Percentiles rank a stretch among this genome's conserved stretches.
These are phyloP conservation scores for Eudyptes chrysolophus DNA, from an alignment of 2,113 vertebrate genomes.

Conservation along the genomic window DNA sequence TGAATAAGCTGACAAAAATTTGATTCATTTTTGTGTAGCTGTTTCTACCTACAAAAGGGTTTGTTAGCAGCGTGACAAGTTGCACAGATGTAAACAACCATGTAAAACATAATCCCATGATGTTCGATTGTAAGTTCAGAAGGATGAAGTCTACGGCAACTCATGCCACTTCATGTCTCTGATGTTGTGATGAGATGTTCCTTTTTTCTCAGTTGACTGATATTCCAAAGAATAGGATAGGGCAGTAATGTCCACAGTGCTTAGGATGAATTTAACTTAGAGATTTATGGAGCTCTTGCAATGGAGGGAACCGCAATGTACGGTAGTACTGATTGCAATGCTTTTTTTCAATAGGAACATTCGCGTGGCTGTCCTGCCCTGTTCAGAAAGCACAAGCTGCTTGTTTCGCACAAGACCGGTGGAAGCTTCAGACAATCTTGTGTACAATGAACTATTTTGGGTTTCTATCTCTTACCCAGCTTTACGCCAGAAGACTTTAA, in stretches of 20 bases:
- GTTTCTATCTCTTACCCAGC: slow-evolving; percentile 84
- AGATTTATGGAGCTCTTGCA: not conserved
- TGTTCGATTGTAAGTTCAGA: not conserved
- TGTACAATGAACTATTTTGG: slow-evolving; percentile 88
- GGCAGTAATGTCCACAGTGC: not conserved
- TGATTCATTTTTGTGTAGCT: not conserved
- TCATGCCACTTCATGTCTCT: not conserved
- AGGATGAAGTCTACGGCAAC: not conserved
- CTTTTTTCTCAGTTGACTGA: not conserved
- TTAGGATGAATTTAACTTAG: not conserved
- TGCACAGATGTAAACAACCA: not conserved
- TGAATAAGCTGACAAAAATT: not conserved
- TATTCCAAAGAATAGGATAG: not conserved
- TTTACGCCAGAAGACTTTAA: slow-evolving; percentile 91
- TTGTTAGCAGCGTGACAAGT: not conserved
- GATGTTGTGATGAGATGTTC: not conserved
- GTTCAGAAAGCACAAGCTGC: slow-evolving; percentile 85
- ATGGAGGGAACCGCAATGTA: not conserved
- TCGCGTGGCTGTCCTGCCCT: slow-evolving; percentile 88
- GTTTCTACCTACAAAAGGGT: not conserved
- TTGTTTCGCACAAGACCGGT: slow-evolving; percentile 86
- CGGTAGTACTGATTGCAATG: not conserved
- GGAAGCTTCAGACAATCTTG: slow-evolving; percentile 73
- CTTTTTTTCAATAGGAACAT: slow-evolving; percentile 77
- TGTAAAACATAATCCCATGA: not conserved